These are phyloP conservation scores for Loris lydekkerianus DNA, from an alignment of 2,797 vertebrate genomes.

Conservation along the genomic window DNA sequence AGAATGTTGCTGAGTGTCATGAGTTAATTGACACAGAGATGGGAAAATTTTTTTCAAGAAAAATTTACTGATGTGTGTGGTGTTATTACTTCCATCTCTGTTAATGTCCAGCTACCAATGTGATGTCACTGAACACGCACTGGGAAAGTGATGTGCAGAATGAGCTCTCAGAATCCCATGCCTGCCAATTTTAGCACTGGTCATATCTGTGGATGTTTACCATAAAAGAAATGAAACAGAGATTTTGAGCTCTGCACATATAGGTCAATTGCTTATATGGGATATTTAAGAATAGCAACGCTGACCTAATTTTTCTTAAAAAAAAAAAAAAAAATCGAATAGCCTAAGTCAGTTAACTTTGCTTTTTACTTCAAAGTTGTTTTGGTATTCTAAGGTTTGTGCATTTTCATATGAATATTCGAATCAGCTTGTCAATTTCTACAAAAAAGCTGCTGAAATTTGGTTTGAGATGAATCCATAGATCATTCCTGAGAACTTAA, in stretches of 20 bases:
- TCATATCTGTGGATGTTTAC: background rate
- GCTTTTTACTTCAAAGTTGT: background rate
- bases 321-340: background rate
- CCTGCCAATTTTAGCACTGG: background rate
- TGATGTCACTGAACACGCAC: background rate
- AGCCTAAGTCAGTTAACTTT: background rate
- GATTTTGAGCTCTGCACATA: background rate
- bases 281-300: too few relatives aligned
- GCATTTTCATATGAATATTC: background rate
- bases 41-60: background rate
- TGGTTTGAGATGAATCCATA: background rate
- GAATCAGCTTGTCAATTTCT: background rate
- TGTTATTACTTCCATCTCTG: background rate
- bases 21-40: background rate
- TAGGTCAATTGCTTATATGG: too few relatives aligned
- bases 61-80: background rate
- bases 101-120: background rate
- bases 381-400: background rate
- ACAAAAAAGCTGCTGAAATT: background rate
- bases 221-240: background rate
- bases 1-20: background rate
- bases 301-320: background rate
- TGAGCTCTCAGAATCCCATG: background rate
- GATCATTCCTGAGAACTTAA: background rate
- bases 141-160: background rate